A percentile compares a stretch with the other conserved stretches of the same genome.
Evolutionary conservation across 2,888 invertebrate species (phyloP).

Genomic region (Gymnocheta viridis): DNA sequence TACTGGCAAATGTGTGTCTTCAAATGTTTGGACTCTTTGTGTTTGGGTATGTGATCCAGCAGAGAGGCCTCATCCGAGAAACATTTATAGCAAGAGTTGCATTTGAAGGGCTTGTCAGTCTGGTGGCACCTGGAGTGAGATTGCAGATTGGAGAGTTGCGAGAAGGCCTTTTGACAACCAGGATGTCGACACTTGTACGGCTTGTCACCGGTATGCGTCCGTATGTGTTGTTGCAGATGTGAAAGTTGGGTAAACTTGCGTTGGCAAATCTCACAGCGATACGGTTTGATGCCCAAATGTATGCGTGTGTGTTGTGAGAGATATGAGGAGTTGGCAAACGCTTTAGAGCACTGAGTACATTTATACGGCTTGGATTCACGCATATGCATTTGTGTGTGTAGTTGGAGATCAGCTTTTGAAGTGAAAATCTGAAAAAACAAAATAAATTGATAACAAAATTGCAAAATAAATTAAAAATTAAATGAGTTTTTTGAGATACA

Average conservation of each 20-base stretch:
- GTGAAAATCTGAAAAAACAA: conserved; percentile 92
- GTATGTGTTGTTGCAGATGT: conserved; percentile 99
- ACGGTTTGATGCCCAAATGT: conserved; percentile 99
- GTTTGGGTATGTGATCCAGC: conserved; percentile 99
- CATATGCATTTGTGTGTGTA: conserved; percentile 99
- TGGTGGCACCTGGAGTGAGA: conserved; percentile 99
- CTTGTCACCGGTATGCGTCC: conserved; percentile 99
- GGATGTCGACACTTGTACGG: conserved; percentile 99
- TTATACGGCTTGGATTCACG: conserved; percentile 99
- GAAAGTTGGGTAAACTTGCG: conserved; percentile 99
- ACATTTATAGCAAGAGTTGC: conserved; percentile 99
- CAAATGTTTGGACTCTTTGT: conserved; percentile 99
- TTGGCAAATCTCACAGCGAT: conserved; percentile 98
- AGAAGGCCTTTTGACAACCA: conserved; percentile 99
- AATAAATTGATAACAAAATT: not conserved
- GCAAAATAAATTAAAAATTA: not conserved
- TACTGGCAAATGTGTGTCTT: conserved; percentile 99
- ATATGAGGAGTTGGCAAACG: conserved; percentile 99
- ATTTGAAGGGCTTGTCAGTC: conserved; percentile 99
- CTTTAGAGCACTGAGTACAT: conserved; percentile 99
- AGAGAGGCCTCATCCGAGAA: conserved; percentile 98
- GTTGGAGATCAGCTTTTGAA: conserved; percentile 97
- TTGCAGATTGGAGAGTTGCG: conserved; percentile 99
- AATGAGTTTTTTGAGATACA: not conserved
- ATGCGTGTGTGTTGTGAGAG: conserved; percentile 99